These are phyloP conservation scores for Ceyx cyanopectus DNA, from an alignment of 2,113 vertebrate genomes.

Conservation along the genomic window DNA sequence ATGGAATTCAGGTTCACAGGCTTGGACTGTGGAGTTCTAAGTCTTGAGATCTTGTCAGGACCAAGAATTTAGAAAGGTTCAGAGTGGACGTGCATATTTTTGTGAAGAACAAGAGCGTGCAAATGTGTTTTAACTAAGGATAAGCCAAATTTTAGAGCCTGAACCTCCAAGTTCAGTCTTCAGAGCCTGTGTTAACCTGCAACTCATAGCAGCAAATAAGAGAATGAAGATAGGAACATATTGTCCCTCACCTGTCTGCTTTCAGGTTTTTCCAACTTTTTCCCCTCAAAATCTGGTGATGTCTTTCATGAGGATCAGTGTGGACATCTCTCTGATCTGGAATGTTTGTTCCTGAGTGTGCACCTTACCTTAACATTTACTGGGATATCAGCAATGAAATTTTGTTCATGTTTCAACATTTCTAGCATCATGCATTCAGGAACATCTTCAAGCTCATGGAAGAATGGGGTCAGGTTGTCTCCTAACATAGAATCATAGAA, in stretches of 20 bases:
- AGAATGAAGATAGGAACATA: not conserved
- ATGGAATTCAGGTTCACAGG: not conserved
- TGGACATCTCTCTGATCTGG: not conserved
- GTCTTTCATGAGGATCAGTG: not conserved
- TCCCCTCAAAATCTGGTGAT: fast-evolving
- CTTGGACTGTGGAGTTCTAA: not conserved
- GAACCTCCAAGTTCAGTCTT: not conserved
- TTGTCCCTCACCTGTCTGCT: not conserved
- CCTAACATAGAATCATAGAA: not conserved
- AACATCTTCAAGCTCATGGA: not conserved
- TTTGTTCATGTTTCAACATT: not conserved
- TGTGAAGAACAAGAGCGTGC: not conserved
- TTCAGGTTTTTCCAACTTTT: not conserved
- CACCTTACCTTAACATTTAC: not conserved
- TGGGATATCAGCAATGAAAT: not conserved
- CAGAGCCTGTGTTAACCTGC: not conserved
- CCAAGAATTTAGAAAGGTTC: not conserved
- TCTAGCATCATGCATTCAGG: not conserved
- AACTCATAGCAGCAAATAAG: not conserved
- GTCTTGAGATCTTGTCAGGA: not conserved
- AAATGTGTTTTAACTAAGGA: not conserved
- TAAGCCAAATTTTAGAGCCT: not conserved
- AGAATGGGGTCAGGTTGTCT: not conserved
- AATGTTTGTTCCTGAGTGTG: not conserved
- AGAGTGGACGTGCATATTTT: not conserved